Percentiles rank a stretch among this genome's conserved stretches.
phyloP scores from a whole-genome alignment of 2,797 vertebrate genomes.

The Intellagama lesueurii region DNA sequence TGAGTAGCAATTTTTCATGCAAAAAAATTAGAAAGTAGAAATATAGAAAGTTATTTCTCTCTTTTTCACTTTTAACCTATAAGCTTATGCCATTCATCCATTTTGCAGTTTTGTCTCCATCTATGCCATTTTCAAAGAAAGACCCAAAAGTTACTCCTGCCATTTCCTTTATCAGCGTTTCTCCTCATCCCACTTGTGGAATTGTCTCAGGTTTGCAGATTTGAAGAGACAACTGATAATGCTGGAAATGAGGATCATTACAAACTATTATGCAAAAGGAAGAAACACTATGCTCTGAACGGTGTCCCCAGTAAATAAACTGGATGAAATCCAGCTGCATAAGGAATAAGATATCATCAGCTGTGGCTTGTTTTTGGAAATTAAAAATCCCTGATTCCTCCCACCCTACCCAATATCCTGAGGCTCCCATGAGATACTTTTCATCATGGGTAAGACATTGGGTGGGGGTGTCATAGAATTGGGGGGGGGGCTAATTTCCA shows the following conservation, averaged over 20 bases:
- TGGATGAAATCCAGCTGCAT: too few species aligned
- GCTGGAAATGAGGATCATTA: not conserved
- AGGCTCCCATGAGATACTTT: too few species aligned
- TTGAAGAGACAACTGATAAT: conserved; percentile 3
- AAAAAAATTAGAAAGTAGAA: not conserved
- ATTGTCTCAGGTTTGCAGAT: not conserved
- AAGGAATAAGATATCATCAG: too few species aligned
- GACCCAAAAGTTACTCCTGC: not conserved
- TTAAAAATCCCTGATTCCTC: too few species aligned
- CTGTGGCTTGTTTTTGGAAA: too few species aligned
- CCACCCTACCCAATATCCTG: too few species aligned
- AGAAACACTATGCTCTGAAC: not conserved
- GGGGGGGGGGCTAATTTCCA: too few species aligned
- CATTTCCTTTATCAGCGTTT: not conserved
- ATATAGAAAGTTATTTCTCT: not conserved
- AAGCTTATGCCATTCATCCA: not conserved
- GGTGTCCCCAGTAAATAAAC: not conserved
- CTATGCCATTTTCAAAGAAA: not conserved
- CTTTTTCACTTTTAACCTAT: not conserved
- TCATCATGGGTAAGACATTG: too few species aligned
- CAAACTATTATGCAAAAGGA: not conserved
- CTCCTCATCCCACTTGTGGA: not conserved
- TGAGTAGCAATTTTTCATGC: not conserved
- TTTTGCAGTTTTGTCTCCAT: not conserved
- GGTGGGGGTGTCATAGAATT: too few species aligned